Evolutionary conservation across 2,888 invertebrate species (phyloP), one percentile per base, ranked within the genome.

Genomic region (Sericinus montela): DNA sequence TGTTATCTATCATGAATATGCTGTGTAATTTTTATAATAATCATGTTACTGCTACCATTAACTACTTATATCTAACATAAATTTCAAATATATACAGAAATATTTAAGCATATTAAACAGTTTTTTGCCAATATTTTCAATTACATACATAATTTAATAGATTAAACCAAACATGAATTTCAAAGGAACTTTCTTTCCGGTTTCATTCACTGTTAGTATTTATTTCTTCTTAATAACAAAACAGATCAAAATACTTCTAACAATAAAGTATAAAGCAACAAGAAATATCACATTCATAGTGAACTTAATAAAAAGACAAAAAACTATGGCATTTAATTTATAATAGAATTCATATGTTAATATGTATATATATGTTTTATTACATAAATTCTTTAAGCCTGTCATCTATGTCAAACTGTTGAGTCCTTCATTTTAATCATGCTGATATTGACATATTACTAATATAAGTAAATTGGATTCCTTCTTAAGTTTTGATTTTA

Each of bases 71-170:
- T 66, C 78, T 84, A 84, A 72, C 62, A 72, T 71, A 72, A 74
- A 73, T 72, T 76, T 63, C 78, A 79, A 77, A 80, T 84, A 85
- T 82, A 83, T 81, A 85, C 81, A 83, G 72, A 79, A 76, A 80
- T 72, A 67, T 73, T 74, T 52, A 57, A 54, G 56, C 56, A 56
- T 51, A 19, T 46, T 19, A 38, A 46, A 37, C n/a, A 37, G 45
- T 55, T 56, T 58, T 51, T 56, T 52, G 56, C 51, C 44, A 54
- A 52, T 15, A 15, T 28, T 29, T 14, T 29, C 32, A 32, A 7
- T 30, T 34, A 29, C 16, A 37, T 29, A 37, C 19, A 37, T 8
- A 19, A 3, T 19, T 36, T n/a, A 45, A 48, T 37, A 55, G 44
- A 34, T 7, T 41, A 11, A 28, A 44, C 51, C 53, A 60, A 34